Evolutionary conservation across 2,113 vertebrate species (phyloP).

Genomic region (Hemiscyllium ocellatum): DNA sequence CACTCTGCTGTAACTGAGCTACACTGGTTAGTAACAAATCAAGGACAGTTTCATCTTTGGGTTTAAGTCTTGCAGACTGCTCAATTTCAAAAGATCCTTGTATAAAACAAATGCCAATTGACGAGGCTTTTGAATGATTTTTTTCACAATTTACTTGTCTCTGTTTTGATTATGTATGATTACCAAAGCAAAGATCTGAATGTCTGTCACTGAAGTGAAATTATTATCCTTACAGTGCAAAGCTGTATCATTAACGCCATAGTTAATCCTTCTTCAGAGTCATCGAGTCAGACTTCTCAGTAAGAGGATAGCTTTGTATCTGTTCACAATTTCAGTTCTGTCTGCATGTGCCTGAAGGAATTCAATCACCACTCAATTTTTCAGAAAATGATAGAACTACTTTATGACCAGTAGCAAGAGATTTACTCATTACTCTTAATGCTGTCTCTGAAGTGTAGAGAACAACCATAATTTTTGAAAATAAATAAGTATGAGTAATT

Average conservation of each 20-base stretch:
- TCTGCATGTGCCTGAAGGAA: neutral
- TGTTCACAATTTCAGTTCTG: neutral
- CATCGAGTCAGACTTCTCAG: neutral
- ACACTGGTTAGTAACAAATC: neutral
- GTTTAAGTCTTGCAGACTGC: neutral
- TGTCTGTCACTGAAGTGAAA: neutral
- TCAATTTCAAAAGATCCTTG: neutral
- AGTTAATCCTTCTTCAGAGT: neutral
- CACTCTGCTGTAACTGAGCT: neutral
- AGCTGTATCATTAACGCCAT: neutral
- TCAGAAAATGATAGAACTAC: neutral
- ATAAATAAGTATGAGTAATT: neutral
- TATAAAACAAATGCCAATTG: neutral
- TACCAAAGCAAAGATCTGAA: neutral
- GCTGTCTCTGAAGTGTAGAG: neutral
- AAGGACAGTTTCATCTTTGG: neutral
- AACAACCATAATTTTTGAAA: neutral
- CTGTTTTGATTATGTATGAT: neutral
- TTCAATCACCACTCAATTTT: neutral
- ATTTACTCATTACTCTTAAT: neutral
- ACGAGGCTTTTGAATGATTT: neutral
- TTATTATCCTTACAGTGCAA: neutral
- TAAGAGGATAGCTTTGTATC: neutral
- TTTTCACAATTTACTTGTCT: neutral
- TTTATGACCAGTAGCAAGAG: neutral